Conservation (phyloP, 2,113 vertebrate genomes). For the Cebus imitator region DNA sequence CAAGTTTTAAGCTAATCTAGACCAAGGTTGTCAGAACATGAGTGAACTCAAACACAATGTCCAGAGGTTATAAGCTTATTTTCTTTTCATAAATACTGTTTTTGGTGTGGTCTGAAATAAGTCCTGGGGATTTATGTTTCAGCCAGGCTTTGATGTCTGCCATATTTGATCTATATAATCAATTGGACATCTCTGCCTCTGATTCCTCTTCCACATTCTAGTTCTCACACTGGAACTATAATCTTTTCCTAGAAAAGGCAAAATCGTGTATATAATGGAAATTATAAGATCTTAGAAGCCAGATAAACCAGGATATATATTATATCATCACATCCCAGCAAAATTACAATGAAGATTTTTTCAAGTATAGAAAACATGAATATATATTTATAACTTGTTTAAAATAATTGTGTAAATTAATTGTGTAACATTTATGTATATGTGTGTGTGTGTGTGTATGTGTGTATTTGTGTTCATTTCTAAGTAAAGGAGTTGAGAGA, state of each 20-base stretch:
- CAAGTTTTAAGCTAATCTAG: background rate
- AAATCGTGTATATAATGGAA: background rate
- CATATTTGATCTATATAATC: background rate
- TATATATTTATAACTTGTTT: too few species aligned
- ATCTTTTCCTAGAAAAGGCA: background rate
- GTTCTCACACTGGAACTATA: background rate
- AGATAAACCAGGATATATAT: background rate
- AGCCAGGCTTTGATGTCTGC: background rate
- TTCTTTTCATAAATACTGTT: background rate
- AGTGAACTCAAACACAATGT: background rate
- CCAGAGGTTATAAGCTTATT: background rate
- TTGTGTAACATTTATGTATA: too few species aligned
- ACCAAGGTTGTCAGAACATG: background rate
- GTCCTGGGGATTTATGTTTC: background rate
- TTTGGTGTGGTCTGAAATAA: background rate
- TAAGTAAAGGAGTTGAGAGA: background rate
- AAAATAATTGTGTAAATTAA: too few species aligned
- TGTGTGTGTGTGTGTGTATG: too few species aligned
- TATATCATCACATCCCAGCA: too few species aligned
- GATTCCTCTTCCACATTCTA: background rate
- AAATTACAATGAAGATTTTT: too few species aligned
- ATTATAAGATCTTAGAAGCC: background rate
- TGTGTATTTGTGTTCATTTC: too few species aligned
- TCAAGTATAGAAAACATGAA: too few species aligned
- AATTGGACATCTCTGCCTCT: background rate